Evolutionary conservation across 2,797 vertebrate species (phyloP), one percentile per base, ranked within the genome.

Genomic region (Brotula barbata): DNA sequence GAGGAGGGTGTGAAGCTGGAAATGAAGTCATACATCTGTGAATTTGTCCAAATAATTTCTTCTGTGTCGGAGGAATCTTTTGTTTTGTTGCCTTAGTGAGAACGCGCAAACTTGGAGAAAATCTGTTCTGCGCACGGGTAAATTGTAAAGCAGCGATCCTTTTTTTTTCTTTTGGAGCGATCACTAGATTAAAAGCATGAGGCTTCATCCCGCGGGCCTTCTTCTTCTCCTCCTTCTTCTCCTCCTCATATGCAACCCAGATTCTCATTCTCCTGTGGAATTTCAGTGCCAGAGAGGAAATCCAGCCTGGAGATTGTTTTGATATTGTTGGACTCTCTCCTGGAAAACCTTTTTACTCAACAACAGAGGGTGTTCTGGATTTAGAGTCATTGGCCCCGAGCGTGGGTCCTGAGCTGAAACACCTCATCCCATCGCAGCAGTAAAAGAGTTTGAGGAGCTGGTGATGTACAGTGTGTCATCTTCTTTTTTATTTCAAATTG

Each of bases 241-340:
- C 61, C 78, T 69, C 58, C 68, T 80, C 80, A 79, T 72, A 55
- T 83, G 80, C 66, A 76, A 68, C 67, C 74, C 80, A 73, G 68
- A 80, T 78, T 66, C 63, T 60, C 43, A 28, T 73, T 70, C 83
- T 81, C 51, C 59, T 51, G 60, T 19, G 20, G 58, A 17, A 39
- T 50, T 63, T 55, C 25, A 73, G 60, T 68, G 80, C 84, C 81
- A 81, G 56, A 88, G 65, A 87, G 86, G 82, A 89, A 87, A 86
- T 87, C 79, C 81, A 87, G 78, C 73, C 83, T 80, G 77, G 53
- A 82, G 74, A 82, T 89, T 88, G 85, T 89, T 88, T 86, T 87
- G 86, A 87, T 89, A 85, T 87, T 88, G 80, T 89, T 90, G 89
- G 88, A 89, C 68, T 55, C 51, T 78, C 60, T 89, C 85, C 80